Evolutionary conservation across 2,888 invertebrate species (phyloP), one percentile per base, ranked within the genome.

Genomic region (Xanthia icteritia): DNA sequence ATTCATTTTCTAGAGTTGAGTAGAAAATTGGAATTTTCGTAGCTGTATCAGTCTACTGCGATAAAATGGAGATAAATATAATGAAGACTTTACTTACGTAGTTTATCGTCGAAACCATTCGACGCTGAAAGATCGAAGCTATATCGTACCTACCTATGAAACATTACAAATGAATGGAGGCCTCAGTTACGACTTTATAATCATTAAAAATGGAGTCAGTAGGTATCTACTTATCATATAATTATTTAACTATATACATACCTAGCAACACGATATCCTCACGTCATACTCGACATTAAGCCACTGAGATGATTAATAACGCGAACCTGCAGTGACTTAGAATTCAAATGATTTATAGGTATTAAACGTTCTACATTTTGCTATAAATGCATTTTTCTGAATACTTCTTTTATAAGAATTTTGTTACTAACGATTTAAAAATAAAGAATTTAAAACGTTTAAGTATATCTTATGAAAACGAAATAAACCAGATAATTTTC

Each of bases 301-400:
- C 82, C 48, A 48, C 17, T 48, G n/a, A 63, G 13, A 82, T 82
- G 79, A 82, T 82, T 79, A 82, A 82, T 82, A 63, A 39, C 82
- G 20, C 4, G 11, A 79, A 61, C 63, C 51, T 82, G 76, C 76
- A 76, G 20, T 56, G 61, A 82, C 31, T 82, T 67, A 56, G 15
- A 48, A 82, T 56, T 79, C 17, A 56, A 74, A 76, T 67, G 48
- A 82, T 82, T 66, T n/a, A 76, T 74, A 39, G 3, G 45, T 48
- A 39, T 45, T 3, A 63, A 54, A 61, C 20, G 23, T 39, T 54
- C 15, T 39, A 63, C 17, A 69, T 54, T 79, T 51, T 48, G 36
- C 42, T 27, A 9, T 9, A 5, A 77, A 60, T 42, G 31, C 20
- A 65, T 65, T 76, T 75, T 45, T 56, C 15, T 2, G 8, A 31